phyloP scores from a whole-genome alignment of 2,888 invertebrate genomes.

The Conus canariensis region DNA sequence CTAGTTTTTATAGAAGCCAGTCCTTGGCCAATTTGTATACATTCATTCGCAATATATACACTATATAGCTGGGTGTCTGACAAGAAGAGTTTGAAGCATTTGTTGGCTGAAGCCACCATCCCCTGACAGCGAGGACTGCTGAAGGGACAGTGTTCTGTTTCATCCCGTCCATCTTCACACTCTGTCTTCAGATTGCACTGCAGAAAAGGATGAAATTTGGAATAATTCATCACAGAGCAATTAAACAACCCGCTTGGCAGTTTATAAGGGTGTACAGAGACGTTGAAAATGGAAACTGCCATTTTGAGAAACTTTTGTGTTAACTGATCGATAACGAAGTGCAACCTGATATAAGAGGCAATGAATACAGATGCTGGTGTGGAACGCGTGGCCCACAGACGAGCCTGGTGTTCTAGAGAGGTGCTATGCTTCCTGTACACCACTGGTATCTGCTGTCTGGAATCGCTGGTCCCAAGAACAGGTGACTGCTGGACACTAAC shows the following conservation, averaged over 20 bases:
- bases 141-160: slow-evolving; percentile 2
- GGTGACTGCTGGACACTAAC: background rate
- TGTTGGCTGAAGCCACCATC: background rate
- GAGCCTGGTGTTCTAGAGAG: background rate
- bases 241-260: background rate
- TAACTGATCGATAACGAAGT: background rate
- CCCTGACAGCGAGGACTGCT: background rate
- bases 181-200: background rate
- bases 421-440: background rate
- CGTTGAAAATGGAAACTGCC: background rate
- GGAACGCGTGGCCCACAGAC: background rate
- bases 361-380: background rate
- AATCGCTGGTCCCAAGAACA: background rate
- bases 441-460: background rate
- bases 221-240: background rate
- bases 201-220: background rate
- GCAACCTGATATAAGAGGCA: background rate
- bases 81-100: background rate
- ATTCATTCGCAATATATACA: background rate
- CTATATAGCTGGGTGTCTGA: background rate
- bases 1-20: background rate
- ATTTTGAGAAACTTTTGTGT: background rate
- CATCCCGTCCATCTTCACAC: slow-evolving; percentile 21
- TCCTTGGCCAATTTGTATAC: background rate
- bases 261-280: background rate